Evolutionary conservation across 2,113 vertebrate species (phyloP).

Genomic region (Tinamus guttatus): DNA sequence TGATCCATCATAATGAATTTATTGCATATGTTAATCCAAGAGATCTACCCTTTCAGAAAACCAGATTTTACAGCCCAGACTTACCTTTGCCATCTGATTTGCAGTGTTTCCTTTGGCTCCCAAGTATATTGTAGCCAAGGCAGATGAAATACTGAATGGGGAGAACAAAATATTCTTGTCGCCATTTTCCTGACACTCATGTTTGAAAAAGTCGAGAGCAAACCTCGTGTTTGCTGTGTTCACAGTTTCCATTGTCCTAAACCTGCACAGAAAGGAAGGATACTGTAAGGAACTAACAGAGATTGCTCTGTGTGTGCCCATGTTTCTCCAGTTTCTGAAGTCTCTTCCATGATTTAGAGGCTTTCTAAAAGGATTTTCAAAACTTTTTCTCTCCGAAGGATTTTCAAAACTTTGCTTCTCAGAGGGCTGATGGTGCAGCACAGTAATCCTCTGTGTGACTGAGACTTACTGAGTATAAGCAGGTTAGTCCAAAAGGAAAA

Average conservation of each 20-base stretch:
- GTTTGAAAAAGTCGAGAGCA: constrained; percentile 84
- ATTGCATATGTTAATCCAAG: neutral
- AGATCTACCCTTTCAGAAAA: neutral
- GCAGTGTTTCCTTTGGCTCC: constrained; percentile 86
- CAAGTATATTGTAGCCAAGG: constrained; percentile 86
- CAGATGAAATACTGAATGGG: constrained; percentile 87
- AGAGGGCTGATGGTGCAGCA: neutral
- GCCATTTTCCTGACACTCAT: constrained; percentile 66
- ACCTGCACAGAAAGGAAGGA: constrained; percentile 1
- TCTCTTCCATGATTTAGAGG: neutral
- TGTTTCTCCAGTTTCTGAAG: neutral
- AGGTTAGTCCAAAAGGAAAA: neutral
- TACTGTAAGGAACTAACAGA: neutral
- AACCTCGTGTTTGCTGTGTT: constrained; percentile 83
- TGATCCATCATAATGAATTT: neutral
- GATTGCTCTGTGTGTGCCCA: neutral
- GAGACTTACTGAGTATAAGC: neutral
- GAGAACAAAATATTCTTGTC: constrained; percentile 85
- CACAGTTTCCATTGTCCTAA: constrained; percentile 80
- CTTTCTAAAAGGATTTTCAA: neutral
- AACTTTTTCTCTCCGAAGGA: neutral
- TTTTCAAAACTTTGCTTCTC: neutral
- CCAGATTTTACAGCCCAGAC: neutral
- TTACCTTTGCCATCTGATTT: constrained; percentile 88
- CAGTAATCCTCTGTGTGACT: neutral